A percentile compares a stretch with the other conserved stretches of the same genome.
phyloP scores from a whole-genome alignment of 2,888 invertebrate species.

The Amphipyra tragopoginis region DNA sequence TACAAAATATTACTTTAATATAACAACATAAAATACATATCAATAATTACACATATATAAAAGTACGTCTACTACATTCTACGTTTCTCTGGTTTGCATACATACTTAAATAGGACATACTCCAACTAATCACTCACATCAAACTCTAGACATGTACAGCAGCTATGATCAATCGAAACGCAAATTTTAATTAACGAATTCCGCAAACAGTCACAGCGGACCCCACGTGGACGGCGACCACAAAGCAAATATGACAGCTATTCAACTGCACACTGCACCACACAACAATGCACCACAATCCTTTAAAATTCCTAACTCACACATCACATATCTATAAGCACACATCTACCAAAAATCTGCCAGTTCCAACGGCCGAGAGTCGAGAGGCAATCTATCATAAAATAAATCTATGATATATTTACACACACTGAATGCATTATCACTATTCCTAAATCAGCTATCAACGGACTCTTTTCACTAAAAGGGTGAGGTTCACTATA shows the following conservation, averaged over 20 bases:
- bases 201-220: constrained; percentile 67
- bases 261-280: constrained; percentile 68
- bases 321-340: constrained; percentile 46
- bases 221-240: constrained; percentile 61
- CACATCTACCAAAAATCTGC: constrained; percentile 63
- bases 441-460: constrained; percentile 89
- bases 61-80: no score
- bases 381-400: constrained; percentile 83
- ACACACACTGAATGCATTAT: constrained; percentile 88
- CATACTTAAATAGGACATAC: constrained; percentile 36
- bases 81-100: not conserved
- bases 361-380: constrained; percentile 59
- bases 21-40: no score
- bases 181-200: constrained; percentile 80
- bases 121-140: constrained; percentile 36
- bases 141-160: constrained; percentile 38
- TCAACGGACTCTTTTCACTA: constrained; percentile 90
- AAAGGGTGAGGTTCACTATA: constrained; percentile 89
- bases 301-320: constrained; percentile 70
- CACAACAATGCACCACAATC: constrained; percentile 62
- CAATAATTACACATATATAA: no score
- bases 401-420: constrained; percentile 89
- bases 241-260: constrained; percentile 81
- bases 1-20: no score
- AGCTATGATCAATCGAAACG: constrained; percentile 68